These are phyloP conservation scores for Todiramphus chloris DNA, from an alignment of 2,113 vertebrate species.

Conservation along the genomic window DNA sequence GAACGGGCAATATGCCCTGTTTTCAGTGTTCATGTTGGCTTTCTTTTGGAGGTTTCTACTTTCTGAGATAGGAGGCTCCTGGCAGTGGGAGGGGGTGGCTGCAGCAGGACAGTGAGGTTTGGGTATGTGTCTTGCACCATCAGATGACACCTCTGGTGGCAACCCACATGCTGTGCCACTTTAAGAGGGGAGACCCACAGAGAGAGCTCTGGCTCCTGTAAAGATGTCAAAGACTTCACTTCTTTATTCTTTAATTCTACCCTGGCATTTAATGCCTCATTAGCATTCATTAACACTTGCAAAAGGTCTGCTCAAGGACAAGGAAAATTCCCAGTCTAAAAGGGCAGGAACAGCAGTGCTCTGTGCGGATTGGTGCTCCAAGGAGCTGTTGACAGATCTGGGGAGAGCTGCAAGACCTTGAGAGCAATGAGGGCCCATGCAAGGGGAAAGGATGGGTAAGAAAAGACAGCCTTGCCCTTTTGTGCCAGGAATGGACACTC, in stretches of 20 bases:
- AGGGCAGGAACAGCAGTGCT: slow-evolving; percentile 29
- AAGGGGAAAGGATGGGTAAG: neutral
- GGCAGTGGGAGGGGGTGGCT: neutral
- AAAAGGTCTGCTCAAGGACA: neutral
- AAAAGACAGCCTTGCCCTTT: neutral
- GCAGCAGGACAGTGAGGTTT: neutral
- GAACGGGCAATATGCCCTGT: neutral
- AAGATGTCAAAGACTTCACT: neutral
- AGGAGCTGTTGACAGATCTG: slow-evolving; percentile 21
- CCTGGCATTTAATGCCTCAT: slow-evolving; percentile 47
- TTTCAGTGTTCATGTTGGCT: neutral
- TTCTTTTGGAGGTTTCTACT: neutral
- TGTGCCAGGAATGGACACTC: neutral
- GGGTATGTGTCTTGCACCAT: accelerated
- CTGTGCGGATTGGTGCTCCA: neutral
- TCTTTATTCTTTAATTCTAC: slow-evolving; percentile 37
- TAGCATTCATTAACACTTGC: slow-evolving; percentile 48
- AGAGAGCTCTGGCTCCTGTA: neutral
- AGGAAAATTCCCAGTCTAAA: slow-evolving; percentile 38
- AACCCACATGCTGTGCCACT: neutral
- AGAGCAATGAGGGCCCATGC: neutral
- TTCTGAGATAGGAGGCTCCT: neutral
- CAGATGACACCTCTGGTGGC: accelerated
- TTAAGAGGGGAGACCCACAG: neutral
- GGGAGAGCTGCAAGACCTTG: slow-evolving; percentile 11